Conservation (phyloP, 2,113 vertebrate species). For the Oceanites oceanicus region DNA sequence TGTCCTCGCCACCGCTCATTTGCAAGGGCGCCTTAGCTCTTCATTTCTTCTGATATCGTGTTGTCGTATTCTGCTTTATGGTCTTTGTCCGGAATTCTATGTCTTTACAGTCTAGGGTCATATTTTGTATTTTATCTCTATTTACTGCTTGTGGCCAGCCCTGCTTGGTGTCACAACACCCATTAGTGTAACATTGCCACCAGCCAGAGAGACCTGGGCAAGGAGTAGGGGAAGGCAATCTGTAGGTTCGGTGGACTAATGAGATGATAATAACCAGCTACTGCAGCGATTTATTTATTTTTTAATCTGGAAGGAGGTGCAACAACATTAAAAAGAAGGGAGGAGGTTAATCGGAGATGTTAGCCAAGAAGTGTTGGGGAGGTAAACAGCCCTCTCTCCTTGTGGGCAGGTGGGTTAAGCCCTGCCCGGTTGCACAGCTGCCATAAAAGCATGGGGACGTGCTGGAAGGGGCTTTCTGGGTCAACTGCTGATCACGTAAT, state of each 20-base stretch:
- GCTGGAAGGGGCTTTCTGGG: not conserved
- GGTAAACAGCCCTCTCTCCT: not conserved
- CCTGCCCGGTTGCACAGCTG: not conserved
- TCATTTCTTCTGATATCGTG: rapidly evolving
- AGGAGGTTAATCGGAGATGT: not conserved
- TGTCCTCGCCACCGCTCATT: rapidly evolving
- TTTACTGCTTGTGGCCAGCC: not conserved
- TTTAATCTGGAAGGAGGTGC: not conserved
- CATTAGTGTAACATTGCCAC: rapidly evolving
- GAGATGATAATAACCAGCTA: not conserved
- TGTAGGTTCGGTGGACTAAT: not conserved
- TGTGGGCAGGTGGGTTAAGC: not conserved
- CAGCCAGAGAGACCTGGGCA: not conserved
- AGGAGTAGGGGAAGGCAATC: not conserved
- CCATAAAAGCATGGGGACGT: not conserved
- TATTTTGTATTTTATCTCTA: not conserved
- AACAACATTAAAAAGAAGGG: not conserved
- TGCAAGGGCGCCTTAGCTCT: not conserved
- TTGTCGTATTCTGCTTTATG: rapidly evolving
- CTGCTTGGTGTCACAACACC: not conserved
- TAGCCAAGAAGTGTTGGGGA: not conserved
- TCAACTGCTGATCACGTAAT: not conserved
- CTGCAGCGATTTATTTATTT: not conserved
- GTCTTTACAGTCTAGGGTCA: not conserved
- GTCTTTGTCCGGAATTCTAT: not conserved